Evolutionary conservation across 2,113 vertebrate species (phyloP).

Genomic region (Turnix velox): DNA sequence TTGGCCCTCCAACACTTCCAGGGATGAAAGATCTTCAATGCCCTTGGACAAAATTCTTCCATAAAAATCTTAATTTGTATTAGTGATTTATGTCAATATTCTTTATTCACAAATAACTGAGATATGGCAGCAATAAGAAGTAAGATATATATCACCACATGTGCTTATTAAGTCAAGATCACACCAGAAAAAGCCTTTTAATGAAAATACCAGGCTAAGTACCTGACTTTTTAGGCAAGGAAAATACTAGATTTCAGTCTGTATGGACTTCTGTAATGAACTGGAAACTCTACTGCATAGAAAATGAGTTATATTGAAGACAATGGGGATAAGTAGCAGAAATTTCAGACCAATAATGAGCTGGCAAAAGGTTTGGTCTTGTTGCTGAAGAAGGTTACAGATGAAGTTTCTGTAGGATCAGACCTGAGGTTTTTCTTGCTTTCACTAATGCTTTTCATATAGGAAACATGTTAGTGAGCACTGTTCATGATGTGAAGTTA

Average conservation of each 20-base stretch:
- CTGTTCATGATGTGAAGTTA: not conserved
- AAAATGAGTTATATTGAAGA: not conserved
- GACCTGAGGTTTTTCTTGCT: not conserved
- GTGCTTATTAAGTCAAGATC: not conserved
- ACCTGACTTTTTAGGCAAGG: not conserved
- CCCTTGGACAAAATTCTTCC: not conserved
- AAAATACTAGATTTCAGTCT: not conserved
- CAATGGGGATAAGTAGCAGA: not conserved
- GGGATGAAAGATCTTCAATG: not conserved
- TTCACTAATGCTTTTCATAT: not conserved
- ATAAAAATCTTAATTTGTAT: not conserved
- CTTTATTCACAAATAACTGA: not conserved
- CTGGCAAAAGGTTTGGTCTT: not conserved
- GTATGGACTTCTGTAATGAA: not conserved
- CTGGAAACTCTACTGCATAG: not conserved
- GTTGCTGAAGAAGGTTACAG: not conserved
- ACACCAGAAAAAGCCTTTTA: not conserved
- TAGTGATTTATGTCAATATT: not conserved
- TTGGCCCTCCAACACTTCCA: not conserved
- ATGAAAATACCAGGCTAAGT: not conserved
- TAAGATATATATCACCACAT: not conserved
- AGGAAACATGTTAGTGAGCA: not conserved
- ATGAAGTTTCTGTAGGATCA: not conserved
- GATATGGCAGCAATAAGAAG: not conserved
- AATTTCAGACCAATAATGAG: not conserved